Conservation (phyloP, 2,888 invertebrate species). For the Tuta absoluta region DNA sequence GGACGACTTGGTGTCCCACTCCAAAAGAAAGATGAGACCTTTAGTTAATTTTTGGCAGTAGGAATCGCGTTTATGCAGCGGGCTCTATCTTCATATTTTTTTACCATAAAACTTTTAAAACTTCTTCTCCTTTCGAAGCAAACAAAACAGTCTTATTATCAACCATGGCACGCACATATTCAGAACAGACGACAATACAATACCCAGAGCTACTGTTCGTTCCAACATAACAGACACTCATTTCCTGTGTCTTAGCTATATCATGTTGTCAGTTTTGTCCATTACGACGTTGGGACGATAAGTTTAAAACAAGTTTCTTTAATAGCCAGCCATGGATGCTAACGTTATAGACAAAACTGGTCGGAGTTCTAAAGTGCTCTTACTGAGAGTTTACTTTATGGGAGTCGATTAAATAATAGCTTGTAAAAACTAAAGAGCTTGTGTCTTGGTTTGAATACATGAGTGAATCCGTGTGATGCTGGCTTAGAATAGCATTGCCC, state of each 20-base stretch:
- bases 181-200: neutral
- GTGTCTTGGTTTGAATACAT: too few species aligned
- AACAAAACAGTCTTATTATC: neutral
- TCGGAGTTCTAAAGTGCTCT: neutral
- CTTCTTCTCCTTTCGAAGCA: neutral
- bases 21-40: too few species aligned
- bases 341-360: neutral
- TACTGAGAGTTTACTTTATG: too few species aligned
- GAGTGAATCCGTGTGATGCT: too few species aligned
- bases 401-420: too few species aligned
- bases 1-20: too few species aligned
- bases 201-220: slow-evolving; percentile 4
- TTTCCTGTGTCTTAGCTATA: slow-evolving; percentile 1
- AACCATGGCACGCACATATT: slow-evolving; percentile 11
- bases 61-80: too few species aligned
- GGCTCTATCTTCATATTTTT: too few species aligned
- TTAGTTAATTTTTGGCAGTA: too few species aligned
- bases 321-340: neutral
- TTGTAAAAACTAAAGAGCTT: too few species aligned
- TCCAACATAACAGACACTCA: neutral
- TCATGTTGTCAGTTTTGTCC: neutral
- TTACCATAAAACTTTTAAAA: neutral
- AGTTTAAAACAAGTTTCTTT: neutral
- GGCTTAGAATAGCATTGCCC: too few species aligned
- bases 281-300: neutral